These are phyloP conservation scores for Serrognathus titanus DNA, from an alignment of 2,888 invertebrate genomes.

Conservation along the genomic window DNA sequence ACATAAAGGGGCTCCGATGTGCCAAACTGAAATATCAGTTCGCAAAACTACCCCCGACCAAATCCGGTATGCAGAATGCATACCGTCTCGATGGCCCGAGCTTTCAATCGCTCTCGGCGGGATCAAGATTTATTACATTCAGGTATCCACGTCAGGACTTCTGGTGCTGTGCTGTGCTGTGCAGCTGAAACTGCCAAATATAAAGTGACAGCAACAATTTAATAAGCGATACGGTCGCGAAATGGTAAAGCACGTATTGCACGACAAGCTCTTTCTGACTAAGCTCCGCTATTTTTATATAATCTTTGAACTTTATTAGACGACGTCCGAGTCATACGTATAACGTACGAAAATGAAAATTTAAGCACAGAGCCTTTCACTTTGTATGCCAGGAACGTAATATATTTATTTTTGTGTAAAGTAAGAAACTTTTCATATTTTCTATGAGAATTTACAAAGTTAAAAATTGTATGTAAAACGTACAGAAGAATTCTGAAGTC, in stretches of 20 bases:
- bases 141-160: constrained; percentile 30
- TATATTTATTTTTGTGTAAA: too few species aligned
- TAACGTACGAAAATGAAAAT: not conserved
- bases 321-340: not conserved
- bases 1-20: not conserved
- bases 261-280: constrained; percentile 26
- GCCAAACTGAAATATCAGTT: constrained; percentile 1
- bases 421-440: too few species aligned
- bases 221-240: constrained; percentile 32
- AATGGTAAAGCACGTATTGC: constrained; percentile 32
- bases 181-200: constrained; percentile 28
- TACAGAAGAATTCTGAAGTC: too few species aligned
- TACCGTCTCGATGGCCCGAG: constrained; percentile 30
- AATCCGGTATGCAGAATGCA: constrained; percentile 29
- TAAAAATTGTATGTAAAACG: too few species aligned
- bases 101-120: constrained; percentile 36
- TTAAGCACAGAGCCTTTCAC: not conserved
- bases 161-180: constrained; percentile 5
- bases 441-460: too few species aligned
- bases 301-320: not conserved
- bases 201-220: constrained; percentile 37
- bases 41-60: not conserved
- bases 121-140: constrained; percentile 31
- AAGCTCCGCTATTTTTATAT: not conserved
- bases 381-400: too few species aligned